Conservation (phyloP, 2,888 invertebrate genomes). For the Diplazon laetatorius region DNA sequence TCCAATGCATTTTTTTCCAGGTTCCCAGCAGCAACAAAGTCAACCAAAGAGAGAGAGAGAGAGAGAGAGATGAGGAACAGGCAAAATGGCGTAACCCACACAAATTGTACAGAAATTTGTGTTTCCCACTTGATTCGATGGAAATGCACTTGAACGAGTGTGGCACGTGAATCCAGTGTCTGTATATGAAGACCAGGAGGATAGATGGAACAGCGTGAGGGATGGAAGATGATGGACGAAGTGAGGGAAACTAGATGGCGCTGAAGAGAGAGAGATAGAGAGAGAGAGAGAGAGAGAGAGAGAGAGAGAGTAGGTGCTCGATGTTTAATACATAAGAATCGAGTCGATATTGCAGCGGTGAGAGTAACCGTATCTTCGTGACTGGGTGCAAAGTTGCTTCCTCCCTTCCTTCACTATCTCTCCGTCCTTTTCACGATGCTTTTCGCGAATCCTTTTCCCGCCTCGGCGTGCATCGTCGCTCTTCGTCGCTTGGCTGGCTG, state of each 20-base stretch:
- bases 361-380: conserved; percentile 77
- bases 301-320: conserved; percentile 66
- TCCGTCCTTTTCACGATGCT: conserved; percentile 17
- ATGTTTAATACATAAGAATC: conserved; percentile 80
- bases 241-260: too few species aligned
- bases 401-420: conserved; percentile 45
- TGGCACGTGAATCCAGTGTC: conserved; percentile 42
- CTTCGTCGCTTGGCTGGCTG: conserved; percentile 35
- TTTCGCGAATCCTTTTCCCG: conserved; percentile 18
- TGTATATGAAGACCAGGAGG: conserved; percentile 33
- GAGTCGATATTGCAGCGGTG: conserved; percentile 77
- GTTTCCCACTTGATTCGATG: too few species aligned
- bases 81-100: too few species aligned
- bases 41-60: too few species aligned
- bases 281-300: conserved; percentile 36
- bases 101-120: too few species aligned
- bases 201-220: conserved; percentile 16
- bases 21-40: too few species aligned
- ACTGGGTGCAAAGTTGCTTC: conserved; percentile 80
- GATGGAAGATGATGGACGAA: too few species aligned
- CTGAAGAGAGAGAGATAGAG: conserved; percentile 5
- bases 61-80: too few species aligned
- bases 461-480: too few species aligned
- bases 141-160: too few species aligned
- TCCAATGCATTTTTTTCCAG: too few species aligned